Conservation (phyloP, 2,113 vertebrate species). For the Pheucticus melanocephalus region DNA sequence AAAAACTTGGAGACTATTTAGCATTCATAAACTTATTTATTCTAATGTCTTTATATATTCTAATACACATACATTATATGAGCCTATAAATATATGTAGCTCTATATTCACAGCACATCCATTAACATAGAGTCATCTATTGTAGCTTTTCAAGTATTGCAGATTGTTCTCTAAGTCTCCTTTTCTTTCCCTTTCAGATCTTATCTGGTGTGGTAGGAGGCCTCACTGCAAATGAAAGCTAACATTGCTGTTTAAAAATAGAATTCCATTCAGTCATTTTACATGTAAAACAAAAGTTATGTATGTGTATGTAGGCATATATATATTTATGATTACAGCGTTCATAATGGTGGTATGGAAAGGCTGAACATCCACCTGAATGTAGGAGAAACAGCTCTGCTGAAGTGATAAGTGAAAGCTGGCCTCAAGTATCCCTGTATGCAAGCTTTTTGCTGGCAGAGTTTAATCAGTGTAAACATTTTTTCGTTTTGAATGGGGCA, state of each 20-base stretch:
- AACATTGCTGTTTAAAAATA: neutral
- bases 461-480: conserved; percentile 50
- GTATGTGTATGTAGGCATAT: neutral
- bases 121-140: neutral
- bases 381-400: neutral
- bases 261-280: conserved; percentile 1
- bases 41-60: conserved; percentile 11
- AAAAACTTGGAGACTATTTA: neutral
- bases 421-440: neutral
- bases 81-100: neutral
- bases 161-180: neutral
- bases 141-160: neutral
- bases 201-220: neutral
- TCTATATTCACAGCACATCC: neutral
- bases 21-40: neutral
- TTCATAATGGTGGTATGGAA: neutral
- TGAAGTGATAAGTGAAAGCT: neutral
- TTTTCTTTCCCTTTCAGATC: neutral
- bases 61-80: neutral
- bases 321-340: neutral
- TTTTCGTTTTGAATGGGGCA: conserved; percentile 32
- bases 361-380: neutral
- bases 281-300: neutral
- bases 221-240: neutral
- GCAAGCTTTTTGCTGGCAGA: conserved; percentile 11